Base-by-base conservation (phyloP, 1,140 invertebrate genomes). In the Metopolophium dirhodum region DNA sequence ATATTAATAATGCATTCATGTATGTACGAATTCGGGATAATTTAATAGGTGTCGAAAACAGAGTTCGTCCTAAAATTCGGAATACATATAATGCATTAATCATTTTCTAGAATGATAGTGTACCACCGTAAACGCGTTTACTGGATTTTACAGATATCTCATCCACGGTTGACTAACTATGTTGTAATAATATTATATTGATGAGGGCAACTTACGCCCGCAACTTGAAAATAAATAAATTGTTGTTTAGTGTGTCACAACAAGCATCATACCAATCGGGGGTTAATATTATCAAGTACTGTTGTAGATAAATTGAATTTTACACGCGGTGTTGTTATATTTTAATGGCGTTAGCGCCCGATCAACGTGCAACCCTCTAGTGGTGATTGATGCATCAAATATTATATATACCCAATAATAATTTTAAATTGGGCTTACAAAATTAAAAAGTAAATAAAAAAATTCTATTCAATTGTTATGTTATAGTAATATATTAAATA, bases 151-250 rank as follows among this genome's bases (percentile, higher is more conserved):
- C 61, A n/a, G 61, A 77, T 77, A 77, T 77, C 61, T 77, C 61
- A 77, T 77, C 30, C 61, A 77, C n/a, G 61, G 61, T 77, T 77
- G 61, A 77, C 61, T 77, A 77, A 77, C 61, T 54, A 77, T 77
- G 61, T n/a, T 77, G n/a, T 77, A n/a, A 68, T 68, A 68, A 77
- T 77, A 77, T 77, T 77, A 77, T 77, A 77, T 77, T 77, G 61
- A 77, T 77, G 61, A 77, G 61, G 61, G 30, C 30, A 77, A 77
- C 61, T 77, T 77, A 77, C 61, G 14, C 61, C n/a, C 14, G 61
- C 9, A 77, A n/a, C 61, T 77, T 77, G 30, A 4, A 77, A 77
- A 77, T 77, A n/a, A 77, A 77, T 77, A 77, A 77, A 77, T 77
- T 77, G 61, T 77, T 77, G 61, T 77, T 77, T 7, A 77, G 6